These are phyloP conservation scores for Emberiza fucata DNA, from an alignment of 2,113 vertebrate species.

Conservation along the genomic window DNA sequence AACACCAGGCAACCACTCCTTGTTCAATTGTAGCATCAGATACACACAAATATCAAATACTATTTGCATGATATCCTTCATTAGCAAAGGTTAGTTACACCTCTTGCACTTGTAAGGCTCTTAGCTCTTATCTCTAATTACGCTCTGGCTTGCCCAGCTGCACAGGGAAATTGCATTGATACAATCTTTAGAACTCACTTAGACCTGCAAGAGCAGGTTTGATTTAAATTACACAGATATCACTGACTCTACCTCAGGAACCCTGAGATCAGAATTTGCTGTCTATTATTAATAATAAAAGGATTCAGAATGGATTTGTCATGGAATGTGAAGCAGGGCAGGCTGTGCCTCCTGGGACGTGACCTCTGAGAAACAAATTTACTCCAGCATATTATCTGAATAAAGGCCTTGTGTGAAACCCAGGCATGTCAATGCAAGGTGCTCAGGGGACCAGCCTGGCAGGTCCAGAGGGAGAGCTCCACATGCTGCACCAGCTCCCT, in stretches of 20 bases:
- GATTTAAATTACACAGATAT: conserved; percentile 57
- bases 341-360: not conserved
- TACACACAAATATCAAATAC: conserved; percentile 6
- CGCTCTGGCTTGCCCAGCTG: not conserved
- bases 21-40: not conserved
- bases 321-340: conserved; percentile 15
- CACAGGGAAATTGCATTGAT: conserved; percentile 49
- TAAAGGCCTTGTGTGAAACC: not conserved
- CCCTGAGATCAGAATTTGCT: conserved; percentile 42
- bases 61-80: conserved; percentile 36
- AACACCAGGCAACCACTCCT: not conserved
- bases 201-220: conserved; percentile 13
- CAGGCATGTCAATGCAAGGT: not conserved
- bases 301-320: conserved; percentile 48
- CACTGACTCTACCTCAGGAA: conserved; percentile 19
- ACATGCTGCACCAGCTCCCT: not conserved
- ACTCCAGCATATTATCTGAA: not conserved
- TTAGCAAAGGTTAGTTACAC: conserved; percentile 53
- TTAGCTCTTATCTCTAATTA: conserved; percentile 52
- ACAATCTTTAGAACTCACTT: conserved; percentile 50
- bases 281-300: conserved; percentile 52
- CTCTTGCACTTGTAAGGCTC: conserved; percentile 10
- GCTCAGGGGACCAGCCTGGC: not conserved
- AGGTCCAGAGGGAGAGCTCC: not conserved
- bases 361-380: conserved; percentile 35